Base-by-base conservation (phyloP, 2,113 vertebrate genomes). In the Murina feae region DNA sequence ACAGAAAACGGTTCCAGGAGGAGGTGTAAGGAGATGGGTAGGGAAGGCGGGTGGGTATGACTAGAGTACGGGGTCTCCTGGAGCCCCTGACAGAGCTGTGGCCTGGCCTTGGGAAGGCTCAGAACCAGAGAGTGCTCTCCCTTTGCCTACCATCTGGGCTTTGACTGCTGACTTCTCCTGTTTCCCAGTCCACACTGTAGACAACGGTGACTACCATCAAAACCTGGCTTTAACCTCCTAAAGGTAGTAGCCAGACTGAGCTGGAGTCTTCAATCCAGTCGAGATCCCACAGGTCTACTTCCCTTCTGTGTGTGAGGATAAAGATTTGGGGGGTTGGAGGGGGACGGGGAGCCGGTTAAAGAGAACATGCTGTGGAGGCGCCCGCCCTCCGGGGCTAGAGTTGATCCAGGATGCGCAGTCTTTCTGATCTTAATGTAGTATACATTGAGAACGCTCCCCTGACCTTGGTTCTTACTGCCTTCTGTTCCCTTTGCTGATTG, bases 321-420 rank as follows among this genome's bases (percentile, higher is more conserved):
- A 35, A 49, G 80, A 63, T 25, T 6, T 28, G 28, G 60, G 39
- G 60, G 2, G 11, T 51, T 11, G 7, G 1, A 5, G 13, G 47
- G 23, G 25, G 55, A 6, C 23, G 11, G 9, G 20, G 35, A 11
- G 35, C 68, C 53, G 8, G 53, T 39, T 60, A 49, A 44, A 44
- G 63, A 74, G 71, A 53, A 58, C n/a, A 63, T 4, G 10, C 4
- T 0, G 0, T 4, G 30, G 5, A 58, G 51, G 42, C 0, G 0
- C n/a, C 53, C 60, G 32, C 13, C 1, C 5, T 58, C 49, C 18
- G 1, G 28, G 17, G 23, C 9, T 39, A 44, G 9, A 3, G 20
- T 68, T 37, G 58, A 72, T 17, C 20, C 17, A 13, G 42, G 49
- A 23, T 82, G 8, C 6, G 51, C 37, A 18, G 4, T 44, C 9